Evolutionary conservation across 2,888 invertebrate genomes (phyloP), one percentile per base, ranked within the genome.

Genomic region (Leucoma salicis): DNA sequence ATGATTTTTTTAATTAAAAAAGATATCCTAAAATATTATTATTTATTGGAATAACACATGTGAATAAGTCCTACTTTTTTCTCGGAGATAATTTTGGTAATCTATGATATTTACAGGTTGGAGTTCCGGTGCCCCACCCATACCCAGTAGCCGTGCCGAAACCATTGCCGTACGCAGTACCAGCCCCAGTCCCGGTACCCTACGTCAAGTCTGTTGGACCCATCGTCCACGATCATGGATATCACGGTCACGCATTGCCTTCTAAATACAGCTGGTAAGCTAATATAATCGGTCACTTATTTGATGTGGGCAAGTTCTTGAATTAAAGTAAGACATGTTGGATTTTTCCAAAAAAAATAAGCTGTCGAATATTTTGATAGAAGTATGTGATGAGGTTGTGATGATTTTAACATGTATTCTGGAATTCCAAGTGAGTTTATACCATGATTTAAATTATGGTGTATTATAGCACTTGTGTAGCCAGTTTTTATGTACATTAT

Each of bases 111-210:
- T 74, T 70, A 14, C 66, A 89, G 88, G 85, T 88, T 27, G 87
- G 86, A 25, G 76, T 85, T 0, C 88, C 88, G 14, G 83, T 89
- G 0, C 89, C 90, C 3, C 83, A 82, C 0, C 89, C 89, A 2
- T 89, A 85, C 66, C 88, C 90, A 11, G 90, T 90, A 0, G 81
- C 84, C 1, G 84, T 90, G 0, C 63, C 84, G 2, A 83, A 64
- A 42, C 86, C 88, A 1, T 80, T 86, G 3, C 86, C 89, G 0
- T 84, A 86, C 0, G 86, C 87, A 2, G 82, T 87, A 0, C 68
- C 80, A 0, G 74, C 79, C 2, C 84, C 83, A 3, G 77, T 83
- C 0, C 74, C 76, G 8, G 78, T 84, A 0, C 80, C 82, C 8
- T 46, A 78, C 0, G 63, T 71, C 11, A 80, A 76, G 44, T 67